These are phyloP conservation scores for Lytechinus variegatus DNA, from an alignment of 35 echinoderm and acorn worm species.

Conservation along the genomic window DNA sequence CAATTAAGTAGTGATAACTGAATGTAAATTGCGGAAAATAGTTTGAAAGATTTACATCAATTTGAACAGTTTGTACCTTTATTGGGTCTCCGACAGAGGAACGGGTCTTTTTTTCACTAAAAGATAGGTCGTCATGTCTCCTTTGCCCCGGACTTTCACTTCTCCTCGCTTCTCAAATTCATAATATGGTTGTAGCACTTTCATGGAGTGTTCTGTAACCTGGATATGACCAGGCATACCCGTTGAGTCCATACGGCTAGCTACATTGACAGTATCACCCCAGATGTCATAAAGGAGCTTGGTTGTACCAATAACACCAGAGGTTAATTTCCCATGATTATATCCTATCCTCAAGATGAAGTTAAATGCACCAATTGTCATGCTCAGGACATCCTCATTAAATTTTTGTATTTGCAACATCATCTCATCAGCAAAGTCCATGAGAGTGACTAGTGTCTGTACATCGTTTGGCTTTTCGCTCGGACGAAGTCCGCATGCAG, in stretches of 20 bases:
- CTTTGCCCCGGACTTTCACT: conserved; percentile 86
- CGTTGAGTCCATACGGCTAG: conserved; percentile 97
- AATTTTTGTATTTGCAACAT: conserved; percentile 77
- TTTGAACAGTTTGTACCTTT: not conserved
- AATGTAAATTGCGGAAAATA: not conserved
- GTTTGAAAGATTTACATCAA: too few relatives aligned
- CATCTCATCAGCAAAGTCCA: conserved; percentile 92
- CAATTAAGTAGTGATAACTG: too few relatives aligned
- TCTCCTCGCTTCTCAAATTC: conserved; percentile 82
- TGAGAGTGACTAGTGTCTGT: conserved; percentile 70
- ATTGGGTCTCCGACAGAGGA: conserved; percentile 20
- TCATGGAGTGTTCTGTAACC: conserved; percentile 85
- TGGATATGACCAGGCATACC: conserved; percentile 85
- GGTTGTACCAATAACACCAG: conserved; percentile 96
- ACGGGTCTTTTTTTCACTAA: conserved; percentile 61
- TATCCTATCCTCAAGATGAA: conserved; percentile 95
- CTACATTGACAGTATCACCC: conserved; percentile 98
- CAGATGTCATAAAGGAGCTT: conserved; percentile 99
- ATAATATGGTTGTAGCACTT: conserved; percentile 73
- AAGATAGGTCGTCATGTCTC: conserved; percentile 86
- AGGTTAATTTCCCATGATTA: conserved; percentile 91
- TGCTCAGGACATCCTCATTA: conserved; percentile 86
- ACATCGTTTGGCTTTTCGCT: conserved; percentile 46
- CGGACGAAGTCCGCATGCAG: conserved; percentile 88
- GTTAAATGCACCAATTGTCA: conserved; percentile 93